Evolutionary conservation across 2,113 vertebrate species (phyloP), one percentile per base, ranked within the genome.

Genomic region (Equus quagga): DNA sequence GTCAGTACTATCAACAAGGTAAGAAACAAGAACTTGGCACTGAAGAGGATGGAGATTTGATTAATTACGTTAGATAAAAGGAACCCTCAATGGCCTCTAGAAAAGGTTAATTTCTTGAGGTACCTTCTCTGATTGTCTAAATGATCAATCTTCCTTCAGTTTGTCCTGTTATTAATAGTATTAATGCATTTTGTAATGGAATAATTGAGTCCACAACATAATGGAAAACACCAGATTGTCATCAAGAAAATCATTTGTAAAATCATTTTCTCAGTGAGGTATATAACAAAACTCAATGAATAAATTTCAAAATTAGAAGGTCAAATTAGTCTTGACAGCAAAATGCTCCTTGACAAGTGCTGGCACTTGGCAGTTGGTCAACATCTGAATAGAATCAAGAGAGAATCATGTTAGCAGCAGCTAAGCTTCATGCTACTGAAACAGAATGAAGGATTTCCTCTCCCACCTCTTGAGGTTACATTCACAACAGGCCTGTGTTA

Each of bases 251-350:
- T 58, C 28, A 84, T 28, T n/a, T 83, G 36, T 41, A 72, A 96
- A 80, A 75, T 79, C 51, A 62, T 49, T 41, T 65, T 46, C 54
- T 80, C 54, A 46, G 83, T 46, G 84, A 79, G 21, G 44, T 86
- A 21, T 65, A 73, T 65, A 73, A 79, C 62, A 80, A 92, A 96
- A 85, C 67, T 80, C n/a, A 94, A 54, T 79, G 96, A 82, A 85
- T 73, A 83, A 91, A 90, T 80, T 54, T 69, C 70, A 65, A 82
- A 96, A 90, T 87, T 31, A 83, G 49, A 92, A 82, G 86, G 60
- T 78, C 75, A 89, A 96, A 96, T 97, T 33, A 89, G 60, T 83
- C 85, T 21, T 23, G 73, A 93, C 62, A 91, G 91, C 64, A 94
- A 91, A 97, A 69, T 4, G 15, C 56, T 88, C 69, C 89, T 51